Percentiles rank a stretch among this genome's conserved stretches.
Evolutionary conservation across 2,797 vertebrate species (phyloP).

Genomic region (Microhierax caerulescens): DNA sequence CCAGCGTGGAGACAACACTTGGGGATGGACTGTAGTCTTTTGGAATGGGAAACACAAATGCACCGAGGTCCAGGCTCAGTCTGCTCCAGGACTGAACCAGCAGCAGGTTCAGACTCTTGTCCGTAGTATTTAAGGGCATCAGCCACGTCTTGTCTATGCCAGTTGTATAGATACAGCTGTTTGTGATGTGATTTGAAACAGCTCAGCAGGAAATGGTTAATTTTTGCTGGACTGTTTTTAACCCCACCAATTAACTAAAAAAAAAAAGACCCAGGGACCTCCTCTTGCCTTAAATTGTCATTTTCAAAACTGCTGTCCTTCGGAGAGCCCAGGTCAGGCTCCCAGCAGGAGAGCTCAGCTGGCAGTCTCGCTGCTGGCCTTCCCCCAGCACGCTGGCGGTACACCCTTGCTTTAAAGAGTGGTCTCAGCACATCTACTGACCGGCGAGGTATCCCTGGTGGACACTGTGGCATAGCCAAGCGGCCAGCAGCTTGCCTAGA

Average conservation of each 20-base stretch:
- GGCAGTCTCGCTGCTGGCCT: background rate
- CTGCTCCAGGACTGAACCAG: background rate
- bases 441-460: background rate
- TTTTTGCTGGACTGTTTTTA: background rate
- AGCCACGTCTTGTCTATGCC: rapidly evolving
- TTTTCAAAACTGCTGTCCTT: background rate
- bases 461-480: background rate
- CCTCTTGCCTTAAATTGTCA: background rate
- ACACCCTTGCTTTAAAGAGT: background rate
- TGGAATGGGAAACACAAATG: background rate
- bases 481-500: background rate
- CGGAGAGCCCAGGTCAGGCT: background rate
- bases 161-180: background rate
- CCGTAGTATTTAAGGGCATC: rapidly evolving
- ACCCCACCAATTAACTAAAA: background rate
- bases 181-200: background rate
- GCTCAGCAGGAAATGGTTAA: background rate
- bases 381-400: background rate
- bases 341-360: background rate
- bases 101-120: background rate
- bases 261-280: background rate
- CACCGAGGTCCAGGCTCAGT: background rate
- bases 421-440: background rate
- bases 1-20: background rate
- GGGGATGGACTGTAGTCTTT: background rate